These are phyloP conservation scores for Gopherus evgoodei DNA, from an alignment of 2,113 vertebrate species.

Conservation along the genomic window DNA sequence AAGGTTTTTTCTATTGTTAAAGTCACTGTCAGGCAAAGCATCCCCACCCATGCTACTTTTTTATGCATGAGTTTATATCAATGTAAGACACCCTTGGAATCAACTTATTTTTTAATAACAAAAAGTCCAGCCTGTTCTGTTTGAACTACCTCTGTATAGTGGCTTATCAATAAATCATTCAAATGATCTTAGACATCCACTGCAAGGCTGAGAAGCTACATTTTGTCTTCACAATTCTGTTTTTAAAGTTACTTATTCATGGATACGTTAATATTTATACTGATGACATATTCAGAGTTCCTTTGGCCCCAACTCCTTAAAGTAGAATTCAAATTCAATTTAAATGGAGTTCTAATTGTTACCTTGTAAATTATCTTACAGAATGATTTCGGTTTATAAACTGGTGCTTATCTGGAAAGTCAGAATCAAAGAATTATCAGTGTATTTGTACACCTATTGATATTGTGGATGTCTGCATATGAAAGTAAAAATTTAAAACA, in stretches of 20 bases:
- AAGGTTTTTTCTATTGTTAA: background rate
- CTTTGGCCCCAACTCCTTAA: constrained; percentile 11
- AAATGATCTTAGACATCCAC: constrained; percentile 44
- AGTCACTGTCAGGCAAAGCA: background rate
- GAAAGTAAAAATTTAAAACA: background rate
- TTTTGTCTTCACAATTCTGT: constrained; percentile 45
- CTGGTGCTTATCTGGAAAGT: background rate
- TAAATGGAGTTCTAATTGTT: constrained; percentile 21
- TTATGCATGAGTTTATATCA: constrained; percentile 46
- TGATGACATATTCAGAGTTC: constrained; percentile 35
- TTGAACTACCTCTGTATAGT: constrained; percentile 49
- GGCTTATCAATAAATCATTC: constrained; percentile 72
- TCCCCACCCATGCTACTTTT: background rate
- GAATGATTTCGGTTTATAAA: background rate
- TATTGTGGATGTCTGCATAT: background rate
- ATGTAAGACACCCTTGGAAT: constrained; percentile 26
- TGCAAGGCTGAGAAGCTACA: constrained; percentile 10
- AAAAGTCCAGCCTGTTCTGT: constrained; percentile 28
- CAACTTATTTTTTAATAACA: constrained; percentile 46
- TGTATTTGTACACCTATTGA: background rate
- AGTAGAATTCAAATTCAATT: background rate
- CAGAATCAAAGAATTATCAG: background rate
- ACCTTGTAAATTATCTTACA: background rate
- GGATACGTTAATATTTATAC: constrained; percentile 45
- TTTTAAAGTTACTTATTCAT: constrained; percentile 56